Percentiles rank a stretch among this genome's conserved stretches.
Evolutionary conservation across 2,113 vertebrate species (phyloP).

Genomic region (Uropsilus gracilis): DNA sequence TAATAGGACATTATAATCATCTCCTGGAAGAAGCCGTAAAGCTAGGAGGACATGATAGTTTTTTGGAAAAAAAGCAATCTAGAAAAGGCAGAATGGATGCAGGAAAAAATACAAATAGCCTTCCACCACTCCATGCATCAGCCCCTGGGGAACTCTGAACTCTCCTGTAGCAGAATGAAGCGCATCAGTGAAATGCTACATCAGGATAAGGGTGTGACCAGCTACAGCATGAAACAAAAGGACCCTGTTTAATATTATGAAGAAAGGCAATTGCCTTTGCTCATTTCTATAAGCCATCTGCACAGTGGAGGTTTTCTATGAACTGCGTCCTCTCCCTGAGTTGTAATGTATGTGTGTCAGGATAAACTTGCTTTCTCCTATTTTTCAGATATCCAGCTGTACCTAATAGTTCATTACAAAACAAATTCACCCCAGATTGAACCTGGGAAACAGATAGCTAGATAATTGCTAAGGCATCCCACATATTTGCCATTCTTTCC

Average conservation of each 20-base stretch:
- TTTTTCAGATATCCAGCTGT: neutral
- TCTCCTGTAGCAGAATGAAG: neutral
- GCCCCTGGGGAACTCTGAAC: neutral
- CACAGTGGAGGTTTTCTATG: neutral
- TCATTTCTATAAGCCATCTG: neutral
- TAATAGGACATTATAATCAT: constrained; percentile 58
- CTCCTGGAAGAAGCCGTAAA: constrained; percentile 60
- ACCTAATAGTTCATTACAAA: neutral
- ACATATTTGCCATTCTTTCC: constrained; percentile 15
- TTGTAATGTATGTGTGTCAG: fast-evolving
- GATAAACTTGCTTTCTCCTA: neutral
- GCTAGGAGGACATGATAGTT: constrained; percentile 37
- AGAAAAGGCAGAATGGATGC: constrained; percentile 1
- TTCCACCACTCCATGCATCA: neutral
- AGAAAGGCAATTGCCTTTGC: neutral
- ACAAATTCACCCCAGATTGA: neutral
- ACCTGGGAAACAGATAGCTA: neutral
- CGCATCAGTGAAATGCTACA: neutral
- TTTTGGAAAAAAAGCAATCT: constrained; percentile 69
- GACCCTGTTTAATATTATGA: neutral
- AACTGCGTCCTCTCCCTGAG: too few relatives aligned
- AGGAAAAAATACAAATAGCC: neutral
- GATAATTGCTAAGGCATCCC: neutral
- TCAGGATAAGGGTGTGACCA: neutral
- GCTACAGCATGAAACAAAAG: neutral